Evolutionary conservation across 2,113 vertebrate genomes (phyloP), one percentile per base, ranked within the genome.

Genomic region (Mus pahari): DNA sequence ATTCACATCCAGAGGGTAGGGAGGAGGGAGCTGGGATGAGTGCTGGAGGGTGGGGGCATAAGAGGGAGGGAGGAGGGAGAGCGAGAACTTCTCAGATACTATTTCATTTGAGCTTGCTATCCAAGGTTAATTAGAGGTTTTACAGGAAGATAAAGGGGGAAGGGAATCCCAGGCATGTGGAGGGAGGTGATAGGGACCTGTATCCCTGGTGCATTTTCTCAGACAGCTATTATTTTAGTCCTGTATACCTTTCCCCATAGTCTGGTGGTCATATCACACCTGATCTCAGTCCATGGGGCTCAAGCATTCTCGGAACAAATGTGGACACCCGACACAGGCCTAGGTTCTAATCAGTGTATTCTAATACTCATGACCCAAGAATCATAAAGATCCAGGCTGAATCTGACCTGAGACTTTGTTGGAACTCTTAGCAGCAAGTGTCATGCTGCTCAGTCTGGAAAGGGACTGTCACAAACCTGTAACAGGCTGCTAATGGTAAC

Each of bases 171-270:
- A 39, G 73, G 79, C 28, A 3, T 3, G 2, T 50, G 64, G 45
- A 50, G 50, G n/a, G 14, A 5, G 1, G 3, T 6, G 13, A 24
- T 17, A 19, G 33, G 14, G 16, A 8, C 1, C 26, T 26, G 4
- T 2, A 4, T 48, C 42, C 68, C 19, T 5, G 1, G 33, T 4
- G 1, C 1, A 64, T 13, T 86, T 39, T 74, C 75, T 20, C 1
- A 0, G 36, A 22, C 20, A 86, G 45, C n/a, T 70, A 9, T 24
- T 31, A n/a, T 48, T 81, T 95, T 45, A 55, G 71, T 36, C 36
- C 24, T 19, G 19, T 11, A 33, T 20, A 48, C 42, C 73, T 78
- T 50, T 68, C 83, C 93, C n/a, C 39, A 70, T 3, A 55, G 9
- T 55, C 22, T 16, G 45, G 50, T 28, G 31, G 68, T 58, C 68